Evolutionary conservation across 35 echinoderm and acorn worm genomes (phyloP).

Genomic region (Anneissia japonica): DNA sequence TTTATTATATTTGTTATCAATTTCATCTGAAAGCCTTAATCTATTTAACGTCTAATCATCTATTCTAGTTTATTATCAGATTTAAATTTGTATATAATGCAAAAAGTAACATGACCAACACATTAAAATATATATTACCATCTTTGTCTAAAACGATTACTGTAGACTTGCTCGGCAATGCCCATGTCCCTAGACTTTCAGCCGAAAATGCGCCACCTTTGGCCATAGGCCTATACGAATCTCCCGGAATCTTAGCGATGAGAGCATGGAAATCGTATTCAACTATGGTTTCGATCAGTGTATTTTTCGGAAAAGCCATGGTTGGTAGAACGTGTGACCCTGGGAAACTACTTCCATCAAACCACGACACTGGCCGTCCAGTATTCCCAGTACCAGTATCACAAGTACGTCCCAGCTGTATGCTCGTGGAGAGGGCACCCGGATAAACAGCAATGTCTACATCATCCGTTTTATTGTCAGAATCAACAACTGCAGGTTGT

Average conservation of each 20-base stretch:
- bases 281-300: background rate
- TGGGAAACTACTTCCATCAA: background rate
- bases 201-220: background rate
- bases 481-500: background rate
- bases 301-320: background rate
- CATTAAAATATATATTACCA: too few species aligned
- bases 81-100: too few species aligned
- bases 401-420: background rate
- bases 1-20: too few species aligned
- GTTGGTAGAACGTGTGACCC: background rate
- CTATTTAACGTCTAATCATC: too few species aligned
- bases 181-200: background rate
- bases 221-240: background rate
- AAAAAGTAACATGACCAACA: too few species aligned
- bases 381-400: background rate
- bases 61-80: too few species aligned
- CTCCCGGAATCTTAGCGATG: background rate
- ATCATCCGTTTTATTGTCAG: background rate
- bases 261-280: background rate
- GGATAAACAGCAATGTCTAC: background rate
- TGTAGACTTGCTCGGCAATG: background rate
- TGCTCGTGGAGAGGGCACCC: background rate
- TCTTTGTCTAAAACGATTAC: background rate
- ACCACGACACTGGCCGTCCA: background rate
- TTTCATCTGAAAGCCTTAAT: too few species aligned